A percentile compares a stretch with the other conserved stretches of the same genome.
Conservation (phyloP, 2,888 invertebrate species). For the Synergus gifuensis region DNA sequence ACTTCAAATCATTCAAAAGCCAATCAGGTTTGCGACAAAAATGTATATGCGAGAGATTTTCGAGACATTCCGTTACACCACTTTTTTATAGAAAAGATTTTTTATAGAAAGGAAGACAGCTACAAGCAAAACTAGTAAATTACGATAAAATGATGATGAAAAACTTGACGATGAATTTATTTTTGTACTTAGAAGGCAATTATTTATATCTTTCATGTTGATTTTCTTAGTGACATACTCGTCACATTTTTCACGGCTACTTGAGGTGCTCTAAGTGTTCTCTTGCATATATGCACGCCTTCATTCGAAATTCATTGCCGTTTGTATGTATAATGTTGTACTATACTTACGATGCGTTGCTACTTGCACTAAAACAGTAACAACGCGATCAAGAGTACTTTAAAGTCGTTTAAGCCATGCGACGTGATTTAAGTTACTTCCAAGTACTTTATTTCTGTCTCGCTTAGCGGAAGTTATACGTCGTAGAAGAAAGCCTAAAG, state of each 20-base stretch:
- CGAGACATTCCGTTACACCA: too few relatives aligned
- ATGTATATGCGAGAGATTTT: too few relatives aligned
- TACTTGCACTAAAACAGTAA: slow-evolving; percentile 13
- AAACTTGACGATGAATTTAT: neutral
- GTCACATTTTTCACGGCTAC: neutral
- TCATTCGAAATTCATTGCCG: slow-evolving; percentile 5
- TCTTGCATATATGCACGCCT: slow-evolving; percentile 1
- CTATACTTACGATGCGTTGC: slow-evolving; percentile 4
- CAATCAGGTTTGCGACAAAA: too few relatives aligned
- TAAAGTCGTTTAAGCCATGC: slow-evolving; percentile 68
- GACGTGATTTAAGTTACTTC: slow-evolving; percentile 65
- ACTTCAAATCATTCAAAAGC: too few relatives aligned
- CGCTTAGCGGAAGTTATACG: neutral
- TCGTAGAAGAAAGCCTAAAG: slow-evolving; percentile 15
- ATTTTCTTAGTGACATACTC: neutral
- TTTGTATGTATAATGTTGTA: slow-evolving; percentile 29
- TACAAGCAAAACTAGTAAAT: too few relatives aligned
- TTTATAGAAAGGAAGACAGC: too few relatives aligned
- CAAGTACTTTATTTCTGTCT: slow-evolving; percentile 34
- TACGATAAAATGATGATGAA: too few relatives aligned
- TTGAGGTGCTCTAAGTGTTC: slow-evolving; percentile 24
- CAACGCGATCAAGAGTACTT: slow-evolving; percentile 59
- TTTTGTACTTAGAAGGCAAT: neutral
- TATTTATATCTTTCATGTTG: neutral
- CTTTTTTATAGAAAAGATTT: too few relatives aligned